Conservation (phyloP, 2,113 vertebrate genomes). For the Mesitornis unicolor region DNA sequence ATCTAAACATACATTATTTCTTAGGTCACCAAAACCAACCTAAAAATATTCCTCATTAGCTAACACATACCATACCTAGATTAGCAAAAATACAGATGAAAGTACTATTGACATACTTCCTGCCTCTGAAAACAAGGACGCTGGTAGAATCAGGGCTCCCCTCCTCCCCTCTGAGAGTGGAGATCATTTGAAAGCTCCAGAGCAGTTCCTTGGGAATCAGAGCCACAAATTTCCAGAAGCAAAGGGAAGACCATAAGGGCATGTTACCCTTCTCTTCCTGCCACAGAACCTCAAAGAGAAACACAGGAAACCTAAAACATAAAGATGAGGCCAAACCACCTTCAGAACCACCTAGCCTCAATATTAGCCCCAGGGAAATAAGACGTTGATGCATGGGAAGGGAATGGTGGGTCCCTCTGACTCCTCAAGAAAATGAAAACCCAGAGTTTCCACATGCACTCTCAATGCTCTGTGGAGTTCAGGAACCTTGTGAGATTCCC, state of each 20-base stretch:
- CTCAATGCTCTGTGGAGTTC: neutral
- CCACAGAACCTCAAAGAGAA: neutral
- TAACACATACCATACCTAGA: neutral
- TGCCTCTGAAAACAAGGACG: neutral
- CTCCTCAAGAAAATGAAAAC: neutral
- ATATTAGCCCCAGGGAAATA: neutral
- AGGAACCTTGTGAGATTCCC: neutral
- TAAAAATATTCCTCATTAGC: conserved; percentile 32
- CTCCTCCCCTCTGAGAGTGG: neutral
- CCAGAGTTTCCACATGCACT: neutral
- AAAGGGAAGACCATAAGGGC: neutral
- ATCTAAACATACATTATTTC: neutral
- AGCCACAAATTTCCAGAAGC: neutral
- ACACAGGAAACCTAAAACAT: neutral
- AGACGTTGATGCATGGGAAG: neutral
- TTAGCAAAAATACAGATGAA: conserved; percentile 11
- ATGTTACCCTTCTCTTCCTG: neutral
- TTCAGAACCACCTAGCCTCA: neutral
- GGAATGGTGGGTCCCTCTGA: neutral
- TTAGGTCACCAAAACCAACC: conserved; percentile 14
- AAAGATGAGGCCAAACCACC: neutral
- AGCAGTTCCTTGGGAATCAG: neutral
- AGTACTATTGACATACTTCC: neutral
- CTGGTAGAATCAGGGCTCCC: neutral
- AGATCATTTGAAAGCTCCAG: neutral